These are phyloP conservation scores for Hemiprocne comata DNA, from an alignment of 2,113 vertebrate species.

Conservation along the genomic window DNA sequence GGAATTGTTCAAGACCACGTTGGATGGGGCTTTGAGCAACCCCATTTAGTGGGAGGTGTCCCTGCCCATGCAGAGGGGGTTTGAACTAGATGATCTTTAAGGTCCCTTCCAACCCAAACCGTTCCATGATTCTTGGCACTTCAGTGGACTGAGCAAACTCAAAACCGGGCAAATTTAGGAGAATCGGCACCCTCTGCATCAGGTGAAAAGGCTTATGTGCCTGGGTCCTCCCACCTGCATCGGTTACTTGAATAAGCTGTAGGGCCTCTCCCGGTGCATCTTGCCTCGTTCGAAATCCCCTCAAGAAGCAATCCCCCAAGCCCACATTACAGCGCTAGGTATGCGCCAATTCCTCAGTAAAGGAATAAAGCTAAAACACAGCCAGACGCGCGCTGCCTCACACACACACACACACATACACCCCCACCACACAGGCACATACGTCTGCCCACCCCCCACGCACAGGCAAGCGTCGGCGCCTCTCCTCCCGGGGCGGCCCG, in stretches of 20 bases:
- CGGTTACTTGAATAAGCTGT: rapidly evolving
- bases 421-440: too few species aligned
- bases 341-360: rapidly evolving
- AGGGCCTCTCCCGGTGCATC: not conserved
- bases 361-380: rapidly evolving
- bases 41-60: too few species aligned
- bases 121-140: too few species aligned
- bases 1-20: too few species aligned
- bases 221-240: rapidly evolving
- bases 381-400: not conserved
- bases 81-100: too few species aligned
- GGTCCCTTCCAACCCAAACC: too few species aligned
- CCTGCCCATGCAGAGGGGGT: too few species aligned
- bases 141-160: not conserved
- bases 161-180: not conserved
- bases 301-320: rapidly evolving
- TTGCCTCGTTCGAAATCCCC: rapidly evolving
- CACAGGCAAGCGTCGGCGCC: not conserved
- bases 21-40: too few species aligned
- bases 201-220: not conserved
- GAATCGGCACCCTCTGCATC: not conserved
- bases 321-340: rapidly evolving
- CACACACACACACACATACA: not conserved
- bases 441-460: not conserved
- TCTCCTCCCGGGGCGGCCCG: not conserved